A percentile compares a stretch with the other conserved stretches of the same genome.
Evolutionary conservation across 2,797 vertebrate genomes (phyloP).

Genomic region (Lophura swinhoii): DNA sequence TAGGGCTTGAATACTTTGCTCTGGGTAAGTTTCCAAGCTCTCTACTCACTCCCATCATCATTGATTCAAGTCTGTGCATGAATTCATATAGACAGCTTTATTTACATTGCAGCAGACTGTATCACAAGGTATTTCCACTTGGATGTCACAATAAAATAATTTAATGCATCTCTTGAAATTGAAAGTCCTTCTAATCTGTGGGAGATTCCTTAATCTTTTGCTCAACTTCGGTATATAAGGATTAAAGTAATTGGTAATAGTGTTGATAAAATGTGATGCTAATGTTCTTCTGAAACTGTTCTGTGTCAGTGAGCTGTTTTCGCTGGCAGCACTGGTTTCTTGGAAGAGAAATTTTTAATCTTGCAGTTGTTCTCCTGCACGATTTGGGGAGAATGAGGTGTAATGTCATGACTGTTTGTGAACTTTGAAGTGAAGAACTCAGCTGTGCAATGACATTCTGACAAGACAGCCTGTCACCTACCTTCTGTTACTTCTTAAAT

Average conservation of each 20-base stretch:
- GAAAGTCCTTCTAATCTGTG: background rate
- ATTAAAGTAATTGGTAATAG: background rate
- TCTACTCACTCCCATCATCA: slow-evolving; percentile 51
- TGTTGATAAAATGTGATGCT: background rate
- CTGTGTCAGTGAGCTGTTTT: background rate
- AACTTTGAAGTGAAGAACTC: background rate
- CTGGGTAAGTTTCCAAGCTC: slow-evolving; percentile 80
- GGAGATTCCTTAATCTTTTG: background rate
- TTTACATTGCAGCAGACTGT: slow-evolving; percentile 34
- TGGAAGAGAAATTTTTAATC: background rate
- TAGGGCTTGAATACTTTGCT: slow-evolving; percentile 82
- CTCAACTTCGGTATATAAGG: background rate
- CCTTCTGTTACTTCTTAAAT: background rate
- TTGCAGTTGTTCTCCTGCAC: background rate
- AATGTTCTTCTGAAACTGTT: background rate
- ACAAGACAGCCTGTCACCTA: background rate
- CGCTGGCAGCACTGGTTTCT: background rate
- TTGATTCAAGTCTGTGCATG: slow-evolving; percentile 62
- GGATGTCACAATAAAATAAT: slow-evolving; percentile 4
- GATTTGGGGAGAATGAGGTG: background rate
- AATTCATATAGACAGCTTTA: slow-evolving; percentile 40
- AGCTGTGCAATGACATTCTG: background rate
- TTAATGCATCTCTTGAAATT: background rate
- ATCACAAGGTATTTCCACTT: slow-evolving; percentile 62
- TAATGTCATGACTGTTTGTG: background rate